phyloP scores from a whole-genome alignment of 2,888 invertebrate genomes.

The Phyllotreta striolata region DNA sequence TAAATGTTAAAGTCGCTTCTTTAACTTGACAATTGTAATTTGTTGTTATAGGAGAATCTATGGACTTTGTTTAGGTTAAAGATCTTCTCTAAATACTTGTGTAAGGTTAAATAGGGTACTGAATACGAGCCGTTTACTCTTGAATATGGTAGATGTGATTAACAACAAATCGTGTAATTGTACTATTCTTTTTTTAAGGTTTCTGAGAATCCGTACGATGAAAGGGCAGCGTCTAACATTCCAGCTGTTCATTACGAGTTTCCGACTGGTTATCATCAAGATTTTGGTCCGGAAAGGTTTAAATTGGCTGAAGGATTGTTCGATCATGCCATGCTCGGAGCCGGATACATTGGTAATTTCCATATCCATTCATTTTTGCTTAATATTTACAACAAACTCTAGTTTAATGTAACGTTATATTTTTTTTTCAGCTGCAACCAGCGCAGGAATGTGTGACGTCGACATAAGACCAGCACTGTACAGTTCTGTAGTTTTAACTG shows the following conservation, averaged over 20 bases:
- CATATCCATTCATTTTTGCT: too few species aligned
- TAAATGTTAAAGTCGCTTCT: too few species aligned
- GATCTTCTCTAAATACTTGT: too few species aligned
- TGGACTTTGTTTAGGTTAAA: too few species aligned
- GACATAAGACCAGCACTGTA: slow-evolving; percentile 96
- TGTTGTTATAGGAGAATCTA: too few species aligned
- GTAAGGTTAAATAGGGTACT: too few species aligned
- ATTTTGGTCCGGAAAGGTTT: slow-evolving; percentile 93
- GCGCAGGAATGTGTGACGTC: slow-evolving; percentile 96
- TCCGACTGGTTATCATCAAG: slow-evolving; percentile 97
- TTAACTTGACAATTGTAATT: too few species aligned
- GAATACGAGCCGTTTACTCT: too few species aligned
- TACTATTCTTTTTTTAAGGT: slow-evolving; percentile 63
- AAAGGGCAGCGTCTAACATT: slow-evolving; percentile 82
- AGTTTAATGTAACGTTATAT: neutral
- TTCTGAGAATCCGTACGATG: slow-evolving; percentile 90
- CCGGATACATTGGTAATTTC: slow-evolving; percentile 76
- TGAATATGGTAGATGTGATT: too few species aligned
- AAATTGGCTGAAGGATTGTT: slow-evolving; percentile 94
- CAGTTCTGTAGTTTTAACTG: slow-evolving; percentile 93
- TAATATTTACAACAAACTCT: too few species aligned
- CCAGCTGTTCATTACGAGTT: slow-evolving; percentile 97
- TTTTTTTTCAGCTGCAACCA: slow-evolving; percentile 69
- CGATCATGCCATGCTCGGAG: slow-evolving; percentile 92
- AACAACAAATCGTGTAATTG: too few species aligned